Base-by-base conservation (phyloP, 2,888 invertebrate genomes). In the Eutolmus rufibarbis region DNA sequence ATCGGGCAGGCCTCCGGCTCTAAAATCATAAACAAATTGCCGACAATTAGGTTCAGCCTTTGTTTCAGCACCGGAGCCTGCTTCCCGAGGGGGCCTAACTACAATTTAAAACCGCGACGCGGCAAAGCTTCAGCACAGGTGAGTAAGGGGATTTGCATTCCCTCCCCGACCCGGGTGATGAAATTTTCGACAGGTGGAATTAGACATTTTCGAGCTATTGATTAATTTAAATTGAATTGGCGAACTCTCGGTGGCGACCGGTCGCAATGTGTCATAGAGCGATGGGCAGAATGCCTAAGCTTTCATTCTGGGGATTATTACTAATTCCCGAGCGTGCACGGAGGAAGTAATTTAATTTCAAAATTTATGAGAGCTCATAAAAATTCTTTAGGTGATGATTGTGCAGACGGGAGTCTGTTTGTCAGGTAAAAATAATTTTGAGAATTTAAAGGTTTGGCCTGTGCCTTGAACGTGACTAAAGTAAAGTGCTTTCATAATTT, bases 21-120 rank as follows among this genome's bases (percentile, higher is more conserved):
- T 82, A 85, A 34, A 84, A 46, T 74, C 31, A 85, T 85, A 74
- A 85, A 85, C 85, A 85, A 85, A 85, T 85, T 85, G 85, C 85
- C 40, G 85, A 85, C 74, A 85, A 85, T 85, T 85, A 85, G 74
- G 74, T 85, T 74, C 23, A 28, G 85, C 43, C 28, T 43, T 34
- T 37, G 74, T 74, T 66, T 66, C 66, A 66, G 43, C 16, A 12
- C n/a, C 23, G 43, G 40, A 2, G 43, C 2, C 28, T 74, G 23
- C 40, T 74, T 1, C 23, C 16, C 56, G 3, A 19, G 37, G n/a
- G 57, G 57, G 57, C 40, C 19, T 82, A 37, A 43, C 2, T 16
- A 40, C 40, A 40, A 40, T 12, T n/a, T 23, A 51, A 31, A 57
- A 37, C 4, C 19, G 34, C 43, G 28, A 7, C 28, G 85, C 5